Base-by-base conservation (phyloP, 2,113 vertebrate species). In the Phalacrocorax pelagicus region DNA sequence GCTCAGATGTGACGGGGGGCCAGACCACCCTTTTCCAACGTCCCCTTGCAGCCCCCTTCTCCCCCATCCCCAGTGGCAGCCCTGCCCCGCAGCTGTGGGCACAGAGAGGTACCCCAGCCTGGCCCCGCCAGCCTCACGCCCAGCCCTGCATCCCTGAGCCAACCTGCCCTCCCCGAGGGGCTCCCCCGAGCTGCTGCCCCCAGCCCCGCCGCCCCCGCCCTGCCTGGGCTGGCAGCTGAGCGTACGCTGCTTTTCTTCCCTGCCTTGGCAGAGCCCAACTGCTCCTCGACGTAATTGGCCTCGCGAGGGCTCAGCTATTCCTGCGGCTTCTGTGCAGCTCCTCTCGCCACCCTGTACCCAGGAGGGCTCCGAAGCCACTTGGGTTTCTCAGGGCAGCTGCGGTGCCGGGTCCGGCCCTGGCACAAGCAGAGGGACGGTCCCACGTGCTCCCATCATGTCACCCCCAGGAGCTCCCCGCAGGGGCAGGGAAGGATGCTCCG, bases 201-300 rank as follows among this genome's bases (percentile, higher is more conserved):
- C 30, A n/a, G 21, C 8, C n/a, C 23, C 6, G 0, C 38, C 0
- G 1, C 3, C 44, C 36, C 11, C 2, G 6, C 23, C 44, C 44
- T 22, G 23, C 24, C 84, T 8, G 11, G 73, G 22, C 30, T 47
- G 34, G 24, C 32, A 40, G 66, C 79, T 63, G 44, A 71, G 61
- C 2, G 0, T 21, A 5, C 8, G 6, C 65, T n/a, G 88, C 82
- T 89, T 69, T 94, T 46, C 32, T 12, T 22, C 42, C 58, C 51
- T 63, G 66, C 71, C 34, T 54, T 75, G 58, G 91, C 57, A 80
- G 96, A 97, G 92, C 79, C 44, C 67, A 69, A 94, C 81, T 77
- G 93, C 95, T 86, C 96, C 74, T 93, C 47, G 4, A 38, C 5
- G 66, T 97, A 98, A 98, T 97, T 98, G 98, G 97, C 97, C 97